These are phyloP conservation scores for Pinctada fucata DNA, from an alignment of 2,888 invertebrate genomes.

Conservation along the genomic window DNA sequence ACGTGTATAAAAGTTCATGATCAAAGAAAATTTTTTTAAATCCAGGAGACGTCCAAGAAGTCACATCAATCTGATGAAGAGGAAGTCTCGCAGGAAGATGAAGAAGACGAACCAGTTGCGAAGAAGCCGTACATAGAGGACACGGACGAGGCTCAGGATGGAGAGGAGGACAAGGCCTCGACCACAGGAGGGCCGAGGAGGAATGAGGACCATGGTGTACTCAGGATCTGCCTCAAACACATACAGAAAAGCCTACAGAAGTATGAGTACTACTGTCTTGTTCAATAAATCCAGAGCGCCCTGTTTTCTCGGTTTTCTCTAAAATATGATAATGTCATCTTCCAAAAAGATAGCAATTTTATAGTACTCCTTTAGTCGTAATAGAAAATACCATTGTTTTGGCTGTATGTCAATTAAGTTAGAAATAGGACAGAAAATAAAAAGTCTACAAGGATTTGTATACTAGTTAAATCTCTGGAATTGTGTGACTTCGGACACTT, in stretches of 20 bases:
- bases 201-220: slow-evolving; percentile 58
- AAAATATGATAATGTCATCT: too few species aligned
- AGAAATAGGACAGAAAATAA: too few species aligned
- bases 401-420: too few species aligned
- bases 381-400: too few species aligned
- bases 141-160: slow-evolving; percentile 44
- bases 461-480: too few species aligned
- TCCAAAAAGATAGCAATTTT: too few species aligned
- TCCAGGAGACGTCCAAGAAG: slow-evolving; percentile 23
- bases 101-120: slow-evolving; percentile 29
- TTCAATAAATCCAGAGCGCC: neutral
- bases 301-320: neutral
- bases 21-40: neutral
- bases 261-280: slow-evolving; percentile 10
- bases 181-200: slow-evolving; percentile 38
- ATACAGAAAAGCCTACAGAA: slow-evolving; percentile 87
- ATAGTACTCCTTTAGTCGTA: too few species aligned
- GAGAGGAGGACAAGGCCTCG: slow-evolving; percentile 48
- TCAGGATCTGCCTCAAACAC: slow-evolving; percentile 81
- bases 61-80: slow-evolving; percentile 36
- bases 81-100: slow-evolving; percentile 32
- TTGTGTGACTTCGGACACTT: neutral
- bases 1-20: neutral
- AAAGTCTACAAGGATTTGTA: too few species aligned
- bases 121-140: slow-evolving; percentile 38